A percentile compares a stretch with the other conserved stretches of the same genome.
Conservation (phyloP, 2,113 vertebrate genomes). For the Oryzias melastigma region DNA sequence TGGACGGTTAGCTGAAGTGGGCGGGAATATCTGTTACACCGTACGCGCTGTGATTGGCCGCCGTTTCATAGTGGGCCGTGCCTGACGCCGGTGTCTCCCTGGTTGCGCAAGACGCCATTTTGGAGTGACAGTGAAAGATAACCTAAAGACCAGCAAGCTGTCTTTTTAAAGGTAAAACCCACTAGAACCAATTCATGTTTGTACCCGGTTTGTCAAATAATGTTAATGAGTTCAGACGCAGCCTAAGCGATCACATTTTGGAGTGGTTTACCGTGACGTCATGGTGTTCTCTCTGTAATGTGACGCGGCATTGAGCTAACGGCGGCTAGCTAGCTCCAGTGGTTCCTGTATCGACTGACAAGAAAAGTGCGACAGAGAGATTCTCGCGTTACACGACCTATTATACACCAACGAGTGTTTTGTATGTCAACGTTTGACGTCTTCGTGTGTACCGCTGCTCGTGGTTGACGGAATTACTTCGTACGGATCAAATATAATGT, state of each 20-base stretch:
- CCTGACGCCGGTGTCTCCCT: conserved; percentile 66
- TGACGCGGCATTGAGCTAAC: conserved; percentile 73
- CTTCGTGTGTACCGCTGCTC: not conserved
- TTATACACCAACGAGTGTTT: too few species aligned
- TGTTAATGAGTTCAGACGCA: not conserved
- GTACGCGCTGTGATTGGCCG: conserved; percentile 53
- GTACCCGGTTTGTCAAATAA: accelerated
- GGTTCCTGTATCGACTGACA: conserved; percentile 8
- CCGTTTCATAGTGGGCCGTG: conserved; percentile 48
- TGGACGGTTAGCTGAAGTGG: not conserved
- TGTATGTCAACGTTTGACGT: accelerated
- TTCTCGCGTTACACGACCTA: not conserved
- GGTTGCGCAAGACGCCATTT: conserved; percentile 80
- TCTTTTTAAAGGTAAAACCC: conserved; percentile 65
- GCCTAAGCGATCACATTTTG: not conserved
- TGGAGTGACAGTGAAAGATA: conserved; percentile 73
- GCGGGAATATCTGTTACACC: conserved; percentile 21
- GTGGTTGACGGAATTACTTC: not conserved
- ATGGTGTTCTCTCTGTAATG: conserved; percentile 40
- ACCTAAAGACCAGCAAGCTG: conserved; percentile 70
- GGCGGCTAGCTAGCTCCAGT: not conserved
- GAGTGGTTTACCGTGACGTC: conserved; percentile 29
- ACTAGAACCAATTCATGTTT: not conserved
- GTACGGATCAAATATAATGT: not conserved
- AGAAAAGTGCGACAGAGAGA: not conserved